Evolutionary conservation across 2,888 invertebrate genomes (phyloP).

Genomic region (Cheiracanthium punctorium): DNA sequence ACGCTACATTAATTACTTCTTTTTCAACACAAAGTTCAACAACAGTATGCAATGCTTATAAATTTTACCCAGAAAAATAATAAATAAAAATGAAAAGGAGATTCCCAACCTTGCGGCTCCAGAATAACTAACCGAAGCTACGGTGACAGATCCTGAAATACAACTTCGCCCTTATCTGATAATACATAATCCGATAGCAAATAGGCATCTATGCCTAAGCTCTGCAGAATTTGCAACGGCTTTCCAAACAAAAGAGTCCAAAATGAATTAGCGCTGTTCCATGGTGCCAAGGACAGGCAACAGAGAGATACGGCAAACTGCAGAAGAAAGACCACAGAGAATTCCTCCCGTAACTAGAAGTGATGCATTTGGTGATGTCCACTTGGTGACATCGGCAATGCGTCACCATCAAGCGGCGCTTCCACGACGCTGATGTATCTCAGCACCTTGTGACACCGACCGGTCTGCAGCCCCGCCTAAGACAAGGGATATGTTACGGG

Average conservation of each 20-base stretch:
- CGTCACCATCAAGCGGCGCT: slow-evolving; percentile 57
- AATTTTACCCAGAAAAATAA: neutral
- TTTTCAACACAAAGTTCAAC: too few species aligned
- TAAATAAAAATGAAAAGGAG: neutral
- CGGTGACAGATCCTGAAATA: slow-evolving; percentile 44
- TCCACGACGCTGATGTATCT: slow-evolving; percentile 48
- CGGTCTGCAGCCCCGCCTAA: neutral
- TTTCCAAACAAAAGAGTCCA: slow-evolving; percentile 40
- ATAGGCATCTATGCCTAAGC: slow-evolving; percentile 25
- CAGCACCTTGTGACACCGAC: slow-evolving; percentile 20
- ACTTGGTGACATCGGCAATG: slow-evolving; percentile 49
- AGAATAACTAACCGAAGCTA: neutral
- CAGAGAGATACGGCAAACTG: slow-evolving; percentile 43
- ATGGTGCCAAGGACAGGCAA: slow-evolving; percentile 26
- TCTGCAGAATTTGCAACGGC: slow-evolving; percentile 43
- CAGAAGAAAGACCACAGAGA: neutral
- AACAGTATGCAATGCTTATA: too few species aligned
- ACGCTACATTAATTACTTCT: too few species aligned
- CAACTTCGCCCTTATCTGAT: slow-evolving; percentile 53
- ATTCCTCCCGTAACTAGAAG: slow-evolving; percentile 41
- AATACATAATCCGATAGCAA: slow-evolving; percentile 59
- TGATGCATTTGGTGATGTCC: slow-evolving; percentile 55
- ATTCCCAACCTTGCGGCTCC: neutral
- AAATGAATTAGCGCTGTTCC: slow-evolving; percentile 57
- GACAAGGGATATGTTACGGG: too few species aligned